Percentiles rank a stretch among this genome's conserved stretches.
phyloP scores from a whole-genome alignment of 2,113 vertebrate species.

The Xerus inauris region DNA sequence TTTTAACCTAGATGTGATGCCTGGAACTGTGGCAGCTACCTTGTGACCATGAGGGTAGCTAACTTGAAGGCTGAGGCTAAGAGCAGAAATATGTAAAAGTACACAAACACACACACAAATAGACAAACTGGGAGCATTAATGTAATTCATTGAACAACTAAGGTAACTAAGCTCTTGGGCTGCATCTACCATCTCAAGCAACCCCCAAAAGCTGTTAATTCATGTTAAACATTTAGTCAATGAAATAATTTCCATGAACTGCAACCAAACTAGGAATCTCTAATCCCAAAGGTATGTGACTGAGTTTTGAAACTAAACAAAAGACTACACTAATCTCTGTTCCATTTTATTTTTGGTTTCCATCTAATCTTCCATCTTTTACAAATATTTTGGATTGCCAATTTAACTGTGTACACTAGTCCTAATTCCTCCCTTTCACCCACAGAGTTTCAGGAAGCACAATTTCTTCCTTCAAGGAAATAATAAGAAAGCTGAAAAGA shows the following conservation, averaged over 20 bases:
- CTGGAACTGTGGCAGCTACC: background rate
- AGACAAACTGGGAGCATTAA: background rate
- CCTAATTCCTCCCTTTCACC: background rate
- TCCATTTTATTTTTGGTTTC: constrained; percentile 34
- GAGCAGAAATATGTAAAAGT: background rate
- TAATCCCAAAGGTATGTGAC: background rate
- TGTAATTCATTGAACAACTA: background rate
- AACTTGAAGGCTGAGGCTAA: background rate
- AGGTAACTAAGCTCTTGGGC: background rate
- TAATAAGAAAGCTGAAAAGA: background rate
- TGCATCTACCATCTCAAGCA: background rate
- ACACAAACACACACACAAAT: background rate
- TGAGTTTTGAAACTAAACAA: constrained; percentile 1
- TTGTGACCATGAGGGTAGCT: background rate
- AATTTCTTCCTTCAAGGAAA: background rate
- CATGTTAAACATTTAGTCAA: background rate
- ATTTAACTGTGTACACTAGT: background rate
- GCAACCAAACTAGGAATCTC: background rate
- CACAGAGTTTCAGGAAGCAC: background rate
- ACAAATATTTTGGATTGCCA: background rate
- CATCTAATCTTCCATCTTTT: background rate
- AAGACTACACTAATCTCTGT: background rate
- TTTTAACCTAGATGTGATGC: background rate
- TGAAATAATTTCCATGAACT: background rate
- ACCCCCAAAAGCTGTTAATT: background rate